These are phyloP conservation scores for Tipula vernalis DNA, from an alignment of 2,888 invertebrate genomes.

Conservation along the genomic window DNA sequence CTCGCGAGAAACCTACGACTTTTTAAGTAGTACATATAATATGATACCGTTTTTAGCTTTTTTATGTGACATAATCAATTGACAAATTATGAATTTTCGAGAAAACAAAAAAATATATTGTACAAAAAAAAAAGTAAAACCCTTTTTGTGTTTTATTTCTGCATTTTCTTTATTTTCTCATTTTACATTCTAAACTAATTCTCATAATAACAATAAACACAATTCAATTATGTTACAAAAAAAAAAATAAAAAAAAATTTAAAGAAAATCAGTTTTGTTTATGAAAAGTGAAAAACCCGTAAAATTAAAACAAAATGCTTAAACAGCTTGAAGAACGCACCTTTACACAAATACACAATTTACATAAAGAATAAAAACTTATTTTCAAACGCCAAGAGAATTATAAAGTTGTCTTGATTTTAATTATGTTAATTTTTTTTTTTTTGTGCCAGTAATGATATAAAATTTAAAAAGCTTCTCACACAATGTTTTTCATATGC, in stretches of 20 bases:
- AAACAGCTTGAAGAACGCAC: not conserved
- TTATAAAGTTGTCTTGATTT: constrained; percentile 12
- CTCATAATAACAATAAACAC: not conserved
- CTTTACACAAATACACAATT: not conserved
- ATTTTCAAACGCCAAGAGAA: constrained; percentile 8
- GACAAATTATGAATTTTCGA: not conserved
- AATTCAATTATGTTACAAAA: not conserved
- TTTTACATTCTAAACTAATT: not conserved
- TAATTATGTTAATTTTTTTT: constrained; percentile 11
- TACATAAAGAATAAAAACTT: not conserved
- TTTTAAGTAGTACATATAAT: not conserved
- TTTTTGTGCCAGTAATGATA: not conserved
- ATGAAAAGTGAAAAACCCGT: not conserved
- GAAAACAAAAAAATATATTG: not conserved
- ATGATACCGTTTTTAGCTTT: not conserved
- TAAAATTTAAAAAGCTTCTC: not conserved
- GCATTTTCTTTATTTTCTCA: not conserved
- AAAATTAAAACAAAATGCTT: not conserved
- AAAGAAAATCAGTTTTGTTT: not conserved
- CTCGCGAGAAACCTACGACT: not conserved
- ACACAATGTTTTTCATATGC: not conserved
- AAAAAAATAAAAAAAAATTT: not conserved
- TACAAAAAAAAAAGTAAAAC: not conserved
- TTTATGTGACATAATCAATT: not conserved
- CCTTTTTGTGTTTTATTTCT: not conserved